Percentiles rank a stretch among this genome's conserved stretches.
phyloP scores from a whole-genome alignment of 1,140 invertebrate species.

The Microplitis mediator region DNA sequence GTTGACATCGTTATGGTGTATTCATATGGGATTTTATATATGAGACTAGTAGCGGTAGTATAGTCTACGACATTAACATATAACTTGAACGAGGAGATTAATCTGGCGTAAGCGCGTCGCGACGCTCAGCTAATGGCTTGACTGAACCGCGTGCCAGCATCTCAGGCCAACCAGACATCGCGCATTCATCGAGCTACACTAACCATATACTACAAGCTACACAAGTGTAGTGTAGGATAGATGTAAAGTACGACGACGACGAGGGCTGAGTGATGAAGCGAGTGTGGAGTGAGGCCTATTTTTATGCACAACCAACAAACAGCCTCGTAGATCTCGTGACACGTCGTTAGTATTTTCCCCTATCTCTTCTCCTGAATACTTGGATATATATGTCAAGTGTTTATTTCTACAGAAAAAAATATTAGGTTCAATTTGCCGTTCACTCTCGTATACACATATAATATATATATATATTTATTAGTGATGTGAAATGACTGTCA shows the following conservation, averaged over 20 bases:
- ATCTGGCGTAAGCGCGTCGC: slow-evolving; percentile 29
- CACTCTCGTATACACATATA: too few relatives aligned
- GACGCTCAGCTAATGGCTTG: slow-evolving; percentile 23
- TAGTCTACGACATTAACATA: slow-evolving; percentile 12
- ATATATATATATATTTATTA: too few relatives aligned
- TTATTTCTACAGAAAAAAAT: slow-evolving; percentile 40
- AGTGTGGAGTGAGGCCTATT: slow-evolving; percentile 58
- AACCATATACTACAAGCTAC: too few relatives aligned
- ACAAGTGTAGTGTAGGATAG: too few relatives aligned
- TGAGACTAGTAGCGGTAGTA: background rate
- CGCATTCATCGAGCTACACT: slow-evolving; percentile 14
- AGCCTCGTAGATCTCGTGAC: slow-evolving; percentile 52
- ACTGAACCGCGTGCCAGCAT: slow-evolving; percentile 21
- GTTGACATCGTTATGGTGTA: too few relatives aligned
- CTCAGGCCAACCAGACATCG: slow-evolving; percentile 24
- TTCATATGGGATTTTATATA: too few relatives aligned
- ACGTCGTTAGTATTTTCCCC: slow-evolving; percentile 41
- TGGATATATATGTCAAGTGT: slow-evolving; percentile 19
- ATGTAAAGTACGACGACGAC: background rate
- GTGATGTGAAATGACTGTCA: too few relatives aligned
- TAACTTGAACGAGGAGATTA: slow-evolving; percentile 18
- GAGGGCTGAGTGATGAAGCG: slow-evolving; percentile 43
- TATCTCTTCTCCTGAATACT: background rate
- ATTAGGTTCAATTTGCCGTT: background rate
- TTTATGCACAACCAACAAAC: slow-evolving; percentile 52